Conservation (phyloP, 2,113 vertebrate genomes). For the Sinocyclocheilus grahami region DNA sequence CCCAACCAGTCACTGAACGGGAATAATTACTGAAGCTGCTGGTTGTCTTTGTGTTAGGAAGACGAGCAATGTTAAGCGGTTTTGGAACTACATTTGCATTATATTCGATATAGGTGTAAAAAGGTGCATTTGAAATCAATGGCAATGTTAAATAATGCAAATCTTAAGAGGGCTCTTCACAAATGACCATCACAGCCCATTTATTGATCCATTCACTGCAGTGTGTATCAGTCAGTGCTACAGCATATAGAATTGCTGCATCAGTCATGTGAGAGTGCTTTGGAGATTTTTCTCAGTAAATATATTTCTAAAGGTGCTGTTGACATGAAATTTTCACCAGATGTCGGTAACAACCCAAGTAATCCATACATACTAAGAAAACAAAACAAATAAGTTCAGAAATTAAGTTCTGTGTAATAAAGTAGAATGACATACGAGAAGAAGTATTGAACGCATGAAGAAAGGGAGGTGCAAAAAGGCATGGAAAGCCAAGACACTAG, state of each 20-base stretch:
- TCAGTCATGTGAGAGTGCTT: background rate
- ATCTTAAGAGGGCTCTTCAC: background rate
- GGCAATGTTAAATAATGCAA: background rate
- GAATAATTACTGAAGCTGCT: constrained; percentile 17
- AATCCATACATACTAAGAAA: too few species aligned
- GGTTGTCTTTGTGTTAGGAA: background rate
- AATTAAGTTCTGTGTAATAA: too few species aligned
- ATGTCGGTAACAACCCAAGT: too few species aligned
- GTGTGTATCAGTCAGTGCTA: background rate
- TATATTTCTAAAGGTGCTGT: too few species aligned
- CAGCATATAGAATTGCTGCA: background rate
- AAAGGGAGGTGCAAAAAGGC: too few species aligned
- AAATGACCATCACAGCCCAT: constrained; percentile 2
- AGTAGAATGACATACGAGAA: too few species aligned
- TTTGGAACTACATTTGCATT: background rate
- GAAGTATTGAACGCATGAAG: too few species aligned
- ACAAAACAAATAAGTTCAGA: too few species aligned
- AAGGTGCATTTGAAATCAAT: background rate
- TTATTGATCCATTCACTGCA: constrained; percentile 28
- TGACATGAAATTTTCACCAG: too few species aligned
- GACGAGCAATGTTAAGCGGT: background rate
- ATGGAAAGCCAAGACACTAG: too few species aligned
- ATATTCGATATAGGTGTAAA: background rate
- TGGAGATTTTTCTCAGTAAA: background rate
- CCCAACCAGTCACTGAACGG: constrained; percentile 31